Base-by-base conservation (phyloP, 2,888 invertebrate species). In the Cacoxenus indagator region DNA sequence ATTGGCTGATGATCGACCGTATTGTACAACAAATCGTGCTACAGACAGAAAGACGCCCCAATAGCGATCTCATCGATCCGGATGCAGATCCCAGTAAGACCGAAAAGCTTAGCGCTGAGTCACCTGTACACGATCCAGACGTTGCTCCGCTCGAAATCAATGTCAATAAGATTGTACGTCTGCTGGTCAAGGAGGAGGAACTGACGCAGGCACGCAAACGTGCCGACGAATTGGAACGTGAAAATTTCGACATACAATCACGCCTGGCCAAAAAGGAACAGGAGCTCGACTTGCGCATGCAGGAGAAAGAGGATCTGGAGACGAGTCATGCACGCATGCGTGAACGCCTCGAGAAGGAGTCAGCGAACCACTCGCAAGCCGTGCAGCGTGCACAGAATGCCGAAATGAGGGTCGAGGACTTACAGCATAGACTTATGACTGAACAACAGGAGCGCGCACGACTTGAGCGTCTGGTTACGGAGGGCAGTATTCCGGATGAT, bases 1-100 rank as follows among this genome's bases (percentile, higher is more conserved):
- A 97, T 86, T 99, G 98, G 98, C 88, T 97, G 43, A 91, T 99
- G 67, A 93, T 98, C 85, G 98, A 98, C 88, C 92, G 98, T 72
- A 94, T 99, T 70, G 93, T 95, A 22, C 98, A 99, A 87, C 98
- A 99, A 88, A 92, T 98, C 29, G 93, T 96, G 59, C 89, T 98
- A 62, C 98, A 98, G 88, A 93, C 90, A 8, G 87, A 88, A 59
- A 78, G 78, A 46, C 81, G 88, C 2, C 87, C 88, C 2, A 81
- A 77, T 64, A 88, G 88, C 73, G 88, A 87, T 69, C 73, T 85
- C 51, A 83, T 85, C 29, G 88, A 88, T 73, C 81, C 85, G 24
- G 88, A 87, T 29, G 57, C 57, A 14, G 81, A 84, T 69, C 79
- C 82, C 51, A 85, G 76, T 89, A 91, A 86, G 66, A 83, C 82